Evolutionary conservation across 64 coral and sea anemone species (phyloP), one percentile per base, ranked within the genome.

Genomic region (Montipora sp.): DNA sequence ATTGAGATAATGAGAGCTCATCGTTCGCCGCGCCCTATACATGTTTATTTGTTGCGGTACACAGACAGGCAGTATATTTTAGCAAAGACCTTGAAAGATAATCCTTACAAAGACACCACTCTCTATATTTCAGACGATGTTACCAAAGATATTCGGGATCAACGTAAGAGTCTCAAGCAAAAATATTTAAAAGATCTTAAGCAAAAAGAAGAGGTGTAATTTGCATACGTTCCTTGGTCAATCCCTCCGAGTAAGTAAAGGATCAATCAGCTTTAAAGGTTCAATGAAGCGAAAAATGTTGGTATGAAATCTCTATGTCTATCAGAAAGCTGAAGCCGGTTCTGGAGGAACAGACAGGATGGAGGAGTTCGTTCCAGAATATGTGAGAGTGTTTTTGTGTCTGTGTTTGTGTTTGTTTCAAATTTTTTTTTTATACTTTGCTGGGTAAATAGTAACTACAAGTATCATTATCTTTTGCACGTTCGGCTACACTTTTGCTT

Each of bases 91-190:
- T 66, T 66, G 61, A 66, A 66, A 66, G 61, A n/a, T 66, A 66
- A 66, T 66, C 61, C 61, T 66, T 66, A 66, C 61, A 66, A 66
- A 66, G 12, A 66, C 15, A n/a, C 61, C 61, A 66, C 61, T 66
- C 61, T 66, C 61, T 66, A 66, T 18, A 66, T 66, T 66, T 66
- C 61, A 66, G 61, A 66, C 61, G 61, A 66, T 66, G 61, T 66
- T 66, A 55, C 61, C 16, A 66, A 66, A n/a, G 61, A 14, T 2
- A 66, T 66, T 14, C 16, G 61, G 12, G 16, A 66, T 66, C 61
- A 66, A 14, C 61, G 61, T 55, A 55, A 55, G 51, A 55, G 51
- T 66, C 61, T 66, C 61, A 66, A 66, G 2, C 0, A 66, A 66
- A 66, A 66, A 66, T 66, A 66, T 66, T 66, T 66, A 66, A 66